A percentile compares a stretch with the other conserved stretches of the same genome.
phyloP scores from a whole-genome alignment of 2,797 vertebrate genomes.

The Chiloscyllium punctatum region DNA sequence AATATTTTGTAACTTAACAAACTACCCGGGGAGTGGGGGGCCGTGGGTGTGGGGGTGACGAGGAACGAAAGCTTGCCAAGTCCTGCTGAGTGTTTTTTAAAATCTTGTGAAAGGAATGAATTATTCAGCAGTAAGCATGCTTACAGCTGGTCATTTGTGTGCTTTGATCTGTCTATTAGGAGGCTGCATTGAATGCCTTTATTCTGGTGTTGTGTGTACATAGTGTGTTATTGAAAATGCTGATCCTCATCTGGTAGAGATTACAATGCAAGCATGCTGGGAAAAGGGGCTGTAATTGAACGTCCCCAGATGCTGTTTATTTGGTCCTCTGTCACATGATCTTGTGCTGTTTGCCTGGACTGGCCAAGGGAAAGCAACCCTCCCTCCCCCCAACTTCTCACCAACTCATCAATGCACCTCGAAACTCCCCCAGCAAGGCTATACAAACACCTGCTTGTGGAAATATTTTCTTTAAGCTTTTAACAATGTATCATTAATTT shows the following conservation, averaged over 20 bases:
- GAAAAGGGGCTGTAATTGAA: conserved; percentile 73
- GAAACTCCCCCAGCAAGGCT: conserved; percentile 45
- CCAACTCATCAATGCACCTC: conserved; percentile 39
- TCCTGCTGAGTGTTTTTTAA: conserved; percentile 72
- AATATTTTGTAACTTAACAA: conserved; percentile 65
- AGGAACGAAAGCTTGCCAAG: conserved; percentile 49
- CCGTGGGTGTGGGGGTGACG: too few relatives aligned
- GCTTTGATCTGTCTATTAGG: conserved; percentile 98
- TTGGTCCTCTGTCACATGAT: conserved; percentile 74
- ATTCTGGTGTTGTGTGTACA: conserved; percentile 98
- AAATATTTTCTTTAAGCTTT: conserved; percentile 61
- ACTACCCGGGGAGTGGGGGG: conserved; percentile 54
- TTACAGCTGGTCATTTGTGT: conserved; percentile 94
- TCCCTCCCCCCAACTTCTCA: conserved; percentile 45
- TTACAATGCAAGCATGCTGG: conserved; percentile 82
- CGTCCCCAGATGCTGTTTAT: conserved; percentile 88
- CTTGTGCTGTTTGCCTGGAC: conserved; percentile 59
- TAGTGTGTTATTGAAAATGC: conserved; percentile 96
- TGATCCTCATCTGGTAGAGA: conserved; percentile 87
- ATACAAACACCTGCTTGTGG: conserved; percentile 61
- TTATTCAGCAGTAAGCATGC: conserved; percentile 95
- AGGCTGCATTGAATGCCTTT: conserved; percentile 92
- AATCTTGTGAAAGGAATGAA: conserved; percentile 92
- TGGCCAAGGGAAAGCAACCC: conserved; percentile 57
- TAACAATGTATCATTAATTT: conserved; percentile 52